Conservation (phyloP, 2,797 vertebrate genomes). For the Simalia tracyae region DNA sequence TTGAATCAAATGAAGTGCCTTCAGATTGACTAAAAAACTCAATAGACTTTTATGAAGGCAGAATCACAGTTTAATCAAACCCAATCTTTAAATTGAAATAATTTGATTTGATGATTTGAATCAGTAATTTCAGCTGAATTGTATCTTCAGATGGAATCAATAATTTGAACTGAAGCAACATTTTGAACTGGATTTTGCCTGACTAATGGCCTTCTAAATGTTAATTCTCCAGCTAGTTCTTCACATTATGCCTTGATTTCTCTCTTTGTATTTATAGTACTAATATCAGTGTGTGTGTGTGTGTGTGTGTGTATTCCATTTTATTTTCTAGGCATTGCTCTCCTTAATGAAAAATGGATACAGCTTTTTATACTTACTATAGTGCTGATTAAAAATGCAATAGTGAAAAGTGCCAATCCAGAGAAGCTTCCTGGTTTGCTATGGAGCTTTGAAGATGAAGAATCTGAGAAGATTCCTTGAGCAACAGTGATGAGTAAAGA, state of each 20-base stretch:
- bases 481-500: neutral
- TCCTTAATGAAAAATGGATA: constrained; percentile 3
- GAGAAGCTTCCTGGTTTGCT: neutral
- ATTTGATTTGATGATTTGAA: neutral
- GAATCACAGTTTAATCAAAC: neutral
- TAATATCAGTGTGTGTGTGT: neutral
- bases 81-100: neutral
- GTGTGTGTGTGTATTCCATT: neutral
- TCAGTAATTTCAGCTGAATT: neutral
- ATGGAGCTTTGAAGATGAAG: neutral
- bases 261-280: too few species aligned
- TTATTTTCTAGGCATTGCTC: neutral
- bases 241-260: neutral
- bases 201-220: neutral
- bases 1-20: too few species aligned
- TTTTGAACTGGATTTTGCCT: neutral
- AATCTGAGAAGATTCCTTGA: neutral
- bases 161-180: neutral
- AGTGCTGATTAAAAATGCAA: neutral
- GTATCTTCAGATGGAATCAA: neutral
- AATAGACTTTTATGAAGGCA: neutral
- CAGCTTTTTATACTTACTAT: neutral
- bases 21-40: neutral
- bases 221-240: neutral
- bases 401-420: neutral